Evolutionary conservation across 2,888 invertebrate species (phyloP).

Genomic region (Allolobophora icterica): DNA sequence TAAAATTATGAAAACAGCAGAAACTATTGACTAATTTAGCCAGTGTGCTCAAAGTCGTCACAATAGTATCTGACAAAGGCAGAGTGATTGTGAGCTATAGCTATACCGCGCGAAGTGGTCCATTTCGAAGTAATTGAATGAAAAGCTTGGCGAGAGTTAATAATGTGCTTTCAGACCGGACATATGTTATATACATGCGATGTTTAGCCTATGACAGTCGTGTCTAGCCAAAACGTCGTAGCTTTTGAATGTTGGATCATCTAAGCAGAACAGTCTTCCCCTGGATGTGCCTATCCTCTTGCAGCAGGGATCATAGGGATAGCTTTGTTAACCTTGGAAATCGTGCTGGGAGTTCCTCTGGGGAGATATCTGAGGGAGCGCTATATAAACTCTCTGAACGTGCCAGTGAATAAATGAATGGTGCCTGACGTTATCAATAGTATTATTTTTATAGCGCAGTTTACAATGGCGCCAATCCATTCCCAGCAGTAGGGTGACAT

Average conservation of each 20-base stretch:
- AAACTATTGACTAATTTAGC: too few relatives aligned
- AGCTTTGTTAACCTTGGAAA: too few relatives aligned
- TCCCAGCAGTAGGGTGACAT: not conserved
- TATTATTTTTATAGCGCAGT: not conserved
- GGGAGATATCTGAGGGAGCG: not conserved
- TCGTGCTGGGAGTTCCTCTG: not conserved
- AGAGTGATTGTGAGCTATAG: not conserved
- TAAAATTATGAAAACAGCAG: too few relatives aligned
- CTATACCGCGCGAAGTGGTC: not conserved
- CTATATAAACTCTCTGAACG: not conserved
- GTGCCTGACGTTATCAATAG: not conserved
- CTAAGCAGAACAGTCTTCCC: not conserved
- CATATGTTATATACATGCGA: too few relatives aligned
- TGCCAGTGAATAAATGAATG: not conserved
- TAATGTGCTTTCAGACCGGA: too few relatives aligned
- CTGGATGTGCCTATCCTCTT: too few relatives aligned
- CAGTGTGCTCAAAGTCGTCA: not conserved
- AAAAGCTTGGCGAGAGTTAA: not conserved
- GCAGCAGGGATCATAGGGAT: too few relatives aligned
- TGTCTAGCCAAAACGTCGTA: not conserved
- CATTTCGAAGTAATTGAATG: not conserved
- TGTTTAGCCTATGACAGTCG: too few relatives aligned
- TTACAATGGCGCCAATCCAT: not conserved
- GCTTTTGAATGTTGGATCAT: not conserved
- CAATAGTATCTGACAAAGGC: not conserved